phyloP scores from a whole-genome alignment of 2,888 invertebrate genomes.

The Drosophila putrida region DNA sequence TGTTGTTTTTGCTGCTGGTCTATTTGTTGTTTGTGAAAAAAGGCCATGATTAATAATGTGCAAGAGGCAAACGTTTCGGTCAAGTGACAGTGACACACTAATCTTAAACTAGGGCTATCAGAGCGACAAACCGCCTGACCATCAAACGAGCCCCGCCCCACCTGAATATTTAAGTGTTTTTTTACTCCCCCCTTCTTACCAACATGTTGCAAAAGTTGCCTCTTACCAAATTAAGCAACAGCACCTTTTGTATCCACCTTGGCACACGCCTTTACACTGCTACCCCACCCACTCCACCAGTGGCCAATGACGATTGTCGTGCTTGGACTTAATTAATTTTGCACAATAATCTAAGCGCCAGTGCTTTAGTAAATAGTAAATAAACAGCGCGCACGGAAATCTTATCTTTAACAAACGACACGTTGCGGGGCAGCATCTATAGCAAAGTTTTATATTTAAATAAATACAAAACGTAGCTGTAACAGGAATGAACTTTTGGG shows the following conservation, averaged over 20 bases:
- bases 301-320: constrained; percentile 45
- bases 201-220: constrained; percentile 14
- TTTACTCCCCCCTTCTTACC: not conserved
- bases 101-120: constrained; percentile 48
- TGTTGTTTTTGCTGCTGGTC: constrained; percentile 21
- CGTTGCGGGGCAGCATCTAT: constrained; percentile 27
- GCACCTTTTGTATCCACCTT: constrained; percentile 21
- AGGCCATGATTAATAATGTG: constrained; percentile 69
- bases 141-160: constrained; percentile 59
- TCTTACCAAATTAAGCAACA: constrained; percentile 58
- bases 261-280: constrained; percentile 40
- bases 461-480: constrained; percentile 17
- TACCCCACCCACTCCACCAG: constrained; percentile 15
- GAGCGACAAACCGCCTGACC: constrained; percentile 33
- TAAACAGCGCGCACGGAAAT: constrained; percentile 43
- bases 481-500: too few relatives aligned
- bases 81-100: constrained; percentile 59
- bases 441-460: constrained; percentile 32
- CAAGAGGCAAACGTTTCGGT: constrained; percentile 42
- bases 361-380: constrained; percentile 61
- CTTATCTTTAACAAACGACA: constrained; percentile 48
- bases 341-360: constrained; percentile 63
- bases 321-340: constrained; percentile 71
- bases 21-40: constrained; percentile 47
- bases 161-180: constrained; percentile 24